Evolutionary conservation across 2,113 vertebrate genomes (phyloP).

Genomic region (Podiceps cristatus): DNA sequence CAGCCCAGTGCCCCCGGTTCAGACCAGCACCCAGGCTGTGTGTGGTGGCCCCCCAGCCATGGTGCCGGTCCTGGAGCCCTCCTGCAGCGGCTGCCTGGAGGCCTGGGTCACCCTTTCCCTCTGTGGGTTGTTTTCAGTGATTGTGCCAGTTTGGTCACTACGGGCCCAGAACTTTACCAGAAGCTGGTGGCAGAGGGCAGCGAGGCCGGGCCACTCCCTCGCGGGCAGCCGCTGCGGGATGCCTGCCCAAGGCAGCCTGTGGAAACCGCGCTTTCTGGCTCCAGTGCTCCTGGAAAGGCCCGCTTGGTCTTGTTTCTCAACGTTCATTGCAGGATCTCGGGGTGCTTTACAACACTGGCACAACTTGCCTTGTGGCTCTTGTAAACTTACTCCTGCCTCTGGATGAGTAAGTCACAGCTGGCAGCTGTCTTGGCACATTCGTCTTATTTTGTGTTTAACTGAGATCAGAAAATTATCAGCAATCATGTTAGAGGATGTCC

Average conservation of each 20-base stretch:
- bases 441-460: not conserved
- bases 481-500: not conserved
- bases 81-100: rapidly evolving
- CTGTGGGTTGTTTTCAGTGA: not conserved
- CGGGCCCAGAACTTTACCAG: too few species aligned
- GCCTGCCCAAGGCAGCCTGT: rapidly evolving
- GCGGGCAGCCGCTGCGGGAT: rapidly evolving
- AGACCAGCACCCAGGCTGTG: rapidly evolving
- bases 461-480: not conserved
- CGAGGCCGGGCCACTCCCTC: rapidly evolving
- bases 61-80: not conserved
- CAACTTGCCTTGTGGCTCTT: not conserved
- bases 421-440: not conserved
- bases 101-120: rapidly evolving
- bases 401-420: not conserved
- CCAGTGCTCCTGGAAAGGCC: rapidly evolving
- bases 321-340: rapidly evolving
- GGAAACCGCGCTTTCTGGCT: not conserved
- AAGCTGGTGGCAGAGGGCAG: not conserved
- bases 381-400: not conserved
- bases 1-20: not conserved
- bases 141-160: not conserved
- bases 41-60: not conserved
- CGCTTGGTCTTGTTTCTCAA: not conserved
- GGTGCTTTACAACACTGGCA: not conserved